Evolutionary conservation across 2,113 vertebrate species (phyloP).

Genomic region (Campylomormyrus tamandua): DNA sequence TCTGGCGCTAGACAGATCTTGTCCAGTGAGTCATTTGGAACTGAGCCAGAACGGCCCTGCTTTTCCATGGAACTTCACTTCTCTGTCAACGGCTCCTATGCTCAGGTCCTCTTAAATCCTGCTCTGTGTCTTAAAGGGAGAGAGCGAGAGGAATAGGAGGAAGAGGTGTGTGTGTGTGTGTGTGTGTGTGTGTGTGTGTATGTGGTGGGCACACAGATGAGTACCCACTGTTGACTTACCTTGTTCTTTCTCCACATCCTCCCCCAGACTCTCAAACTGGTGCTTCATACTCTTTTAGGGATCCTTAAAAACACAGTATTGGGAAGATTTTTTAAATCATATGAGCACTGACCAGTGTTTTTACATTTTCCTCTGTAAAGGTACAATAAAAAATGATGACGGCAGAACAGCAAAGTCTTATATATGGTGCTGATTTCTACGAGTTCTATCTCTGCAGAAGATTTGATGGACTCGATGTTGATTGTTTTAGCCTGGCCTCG

Average conservation of each 20-base stretch:
- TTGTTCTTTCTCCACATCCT: background rate
- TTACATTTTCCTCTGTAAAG: background rate
- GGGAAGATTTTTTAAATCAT: background rate
- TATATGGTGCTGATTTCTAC: background rate
- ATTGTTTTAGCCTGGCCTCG: background rate
- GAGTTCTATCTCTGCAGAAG: background rate
- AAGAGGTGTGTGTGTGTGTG: background rate
- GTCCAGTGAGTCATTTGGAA: background rate
- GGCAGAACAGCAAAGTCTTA: background rate
- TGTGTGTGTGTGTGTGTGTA: background rate
- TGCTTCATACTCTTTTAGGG: background rate
- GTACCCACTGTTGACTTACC: background rate
- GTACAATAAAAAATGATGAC: background rate
- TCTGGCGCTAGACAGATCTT: background rate
- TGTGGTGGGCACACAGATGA: background rate
- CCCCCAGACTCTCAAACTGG: background rate
- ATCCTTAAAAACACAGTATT: background rate
- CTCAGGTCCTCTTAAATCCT: background rate
- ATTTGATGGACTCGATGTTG: background rate
- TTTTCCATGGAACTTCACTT: background rate
- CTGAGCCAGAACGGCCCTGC: background rate
- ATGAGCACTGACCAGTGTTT: background rate
- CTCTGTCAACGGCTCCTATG: background rate
- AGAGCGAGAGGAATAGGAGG: background rate
- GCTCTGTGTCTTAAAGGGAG: background rate